A percentile compares a stretch with the other conserved stretches of the same genome.
Evolutionary conservation across 2,797 vertebrate species (phyloP).

Genomic region (Cynopterus sphinx): DNA sequence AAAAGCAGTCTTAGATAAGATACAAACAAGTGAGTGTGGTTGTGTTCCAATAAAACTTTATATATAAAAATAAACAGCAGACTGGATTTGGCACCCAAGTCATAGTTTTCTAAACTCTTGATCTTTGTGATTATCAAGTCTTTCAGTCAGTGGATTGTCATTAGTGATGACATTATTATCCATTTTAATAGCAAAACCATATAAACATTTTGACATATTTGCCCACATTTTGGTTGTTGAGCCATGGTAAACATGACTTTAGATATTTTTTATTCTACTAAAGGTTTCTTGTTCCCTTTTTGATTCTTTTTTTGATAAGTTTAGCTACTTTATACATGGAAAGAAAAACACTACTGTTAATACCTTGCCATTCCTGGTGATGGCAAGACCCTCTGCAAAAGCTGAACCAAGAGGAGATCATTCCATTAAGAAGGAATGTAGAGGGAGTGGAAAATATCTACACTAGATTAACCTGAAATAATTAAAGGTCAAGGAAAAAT

Average conservation of each 20-base stretch:
- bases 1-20: neutral
- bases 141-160: neutral
- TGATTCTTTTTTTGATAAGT: neutral
- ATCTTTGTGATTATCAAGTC: neutral
- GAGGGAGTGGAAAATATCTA: slow-evolving; percentile 21
- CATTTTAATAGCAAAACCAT: neutral
- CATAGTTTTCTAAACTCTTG: neutral
- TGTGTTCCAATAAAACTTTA: slow-evolving; percentile 48
- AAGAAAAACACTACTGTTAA: neutral
- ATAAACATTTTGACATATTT: neutral
- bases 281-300: neutral
- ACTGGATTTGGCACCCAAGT: neutral
- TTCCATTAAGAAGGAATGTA: slow-evolving; percentile 16
- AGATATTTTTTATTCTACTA: neutral
- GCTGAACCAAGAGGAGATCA: neutral
- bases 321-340: neutral
- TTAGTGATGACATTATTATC: neutral
- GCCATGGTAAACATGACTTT: neutral
- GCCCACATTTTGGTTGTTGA: neutral
- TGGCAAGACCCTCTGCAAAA: neutral
- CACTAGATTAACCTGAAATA: slow-evolving; percentile 40
- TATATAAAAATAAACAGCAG: neutral
- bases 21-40: neutral
- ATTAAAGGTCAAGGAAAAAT: slow-evolving; percentile 33
- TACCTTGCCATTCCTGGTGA: neutral